These are phyloP conservation scores for Chamaetylas fuelleborni DNA, from an alignment of 2,113 vertebrate species.

Conservation along the genomic window DNA sequence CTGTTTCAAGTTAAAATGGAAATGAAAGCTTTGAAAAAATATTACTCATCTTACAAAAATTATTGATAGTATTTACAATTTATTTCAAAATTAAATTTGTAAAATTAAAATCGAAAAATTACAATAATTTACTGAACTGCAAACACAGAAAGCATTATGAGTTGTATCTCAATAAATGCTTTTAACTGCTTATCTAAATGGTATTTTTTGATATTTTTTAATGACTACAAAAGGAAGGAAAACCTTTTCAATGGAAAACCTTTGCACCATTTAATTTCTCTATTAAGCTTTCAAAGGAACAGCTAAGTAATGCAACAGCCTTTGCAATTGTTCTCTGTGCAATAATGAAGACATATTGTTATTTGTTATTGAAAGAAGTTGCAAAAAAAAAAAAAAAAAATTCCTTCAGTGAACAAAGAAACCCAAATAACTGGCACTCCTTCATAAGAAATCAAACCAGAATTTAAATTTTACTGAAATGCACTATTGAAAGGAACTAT, in stretches of 20 bases:
- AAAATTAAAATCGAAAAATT: no score
- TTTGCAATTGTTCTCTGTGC: background rate
- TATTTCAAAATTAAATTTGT: background rate
- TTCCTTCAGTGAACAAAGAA: background rate
- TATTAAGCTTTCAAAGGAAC: background rate
- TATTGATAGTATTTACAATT: background rate
- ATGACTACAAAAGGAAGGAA: background rate
- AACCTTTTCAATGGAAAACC: background rate
- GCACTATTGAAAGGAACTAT: conserved; percentile 2
- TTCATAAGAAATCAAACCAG: background rate
- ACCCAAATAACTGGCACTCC: background rate
- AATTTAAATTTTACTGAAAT: background rate
- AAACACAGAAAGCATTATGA: background rate
- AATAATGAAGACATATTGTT: background rate
- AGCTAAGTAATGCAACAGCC: background rate
- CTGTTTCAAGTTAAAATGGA: background rate
- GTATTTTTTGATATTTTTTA: background rate
- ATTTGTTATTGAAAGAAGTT: background rate
- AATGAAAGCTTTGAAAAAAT: background rate
- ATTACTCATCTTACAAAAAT: background rate
- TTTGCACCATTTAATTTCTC: background rate
- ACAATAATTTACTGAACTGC: background rate
- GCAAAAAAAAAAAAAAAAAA: background rate
- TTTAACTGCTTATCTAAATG: background rate
- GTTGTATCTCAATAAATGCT: background rate